phyloP scores from a whole-genome alignment of 2,888 invertebrate species.

The Scelioninae gen. 1 region DNA sequence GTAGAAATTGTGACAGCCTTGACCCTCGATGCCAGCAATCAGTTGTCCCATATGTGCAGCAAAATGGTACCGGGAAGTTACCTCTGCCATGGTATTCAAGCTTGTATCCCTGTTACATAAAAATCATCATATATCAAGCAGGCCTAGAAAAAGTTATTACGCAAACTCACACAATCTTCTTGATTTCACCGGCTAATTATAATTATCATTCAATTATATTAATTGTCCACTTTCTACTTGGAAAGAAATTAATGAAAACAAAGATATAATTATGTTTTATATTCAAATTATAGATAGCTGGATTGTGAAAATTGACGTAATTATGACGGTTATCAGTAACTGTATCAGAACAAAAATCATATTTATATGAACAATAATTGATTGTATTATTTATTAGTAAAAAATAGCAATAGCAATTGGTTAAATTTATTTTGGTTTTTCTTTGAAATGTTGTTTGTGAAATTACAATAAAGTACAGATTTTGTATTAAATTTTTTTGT shows the following conservation, averaged over 20 bases:
- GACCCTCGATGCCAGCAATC: conserved; percentile 87
- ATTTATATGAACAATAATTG: no score
- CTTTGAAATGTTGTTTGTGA: no score
- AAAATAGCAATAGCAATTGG: no score
- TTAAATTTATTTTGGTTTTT: no score
- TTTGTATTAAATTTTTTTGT: no score
- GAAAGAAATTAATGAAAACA: conserved; percentile 14
- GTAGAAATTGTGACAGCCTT: conserved; percentile 89
- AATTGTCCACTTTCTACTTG: conserved; percentile 35
- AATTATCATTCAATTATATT: conserved; percentile 4
- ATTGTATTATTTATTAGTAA: no score
- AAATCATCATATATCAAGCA: conserved; percentile 9
- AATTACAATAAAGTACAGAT: no score
- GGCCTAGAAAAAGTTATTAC: neutral
- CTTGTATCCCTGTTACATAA: conserved; percentile 86
- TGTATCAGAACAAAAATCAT: no score
- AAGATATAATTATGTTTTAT: conserved; percentile 14
- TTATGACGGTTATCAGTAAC: neutral
- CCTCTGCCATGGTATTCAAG: conserved; percentile 87
- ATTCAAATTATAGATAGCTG: neutral
- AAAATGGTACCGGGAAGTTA: conserved; percentile 88
- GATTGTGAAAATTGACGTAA: conserved; percentile 12
- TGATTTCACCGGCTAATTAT: conserved; percentile 21
- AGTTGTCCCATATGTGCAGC: conserved; percentile 89
- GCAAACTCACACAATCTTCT: neutral